phyloP scores from a whole-genome alignment of 1,140 invertebrate species.

The Nixonia krombeini region DNA sequence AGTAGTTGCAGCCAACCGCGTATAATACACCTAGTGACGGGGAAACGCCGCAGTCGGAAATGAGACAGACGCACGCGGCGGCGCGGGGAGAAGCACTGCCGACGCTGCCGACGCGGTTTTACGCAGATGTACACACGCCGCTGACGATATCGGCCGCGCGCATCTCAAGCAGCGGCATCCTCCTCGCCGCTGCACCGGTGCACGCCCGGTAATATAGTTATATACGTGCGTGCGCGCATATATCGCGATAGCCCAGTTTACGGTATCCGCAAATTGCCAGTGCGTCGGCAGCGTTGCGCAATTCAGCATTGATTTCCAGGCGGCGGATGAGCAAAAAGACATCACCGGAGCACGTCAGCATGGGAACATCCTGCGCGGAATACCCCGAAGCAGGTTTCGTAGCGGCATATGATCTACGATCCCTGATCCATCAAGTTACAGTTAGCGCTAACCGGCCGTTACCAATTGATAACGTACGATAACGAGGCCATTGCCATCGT shows the following conservation, averaged over 20 bases:
- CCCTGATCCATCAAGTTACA: constrained; percentile 63
- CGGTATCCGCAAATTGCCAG: constrained; percentile 51
- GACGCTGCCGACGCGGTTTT: constrained; percentile 4
- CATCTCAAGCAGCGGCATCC: constrained; percentile 36
- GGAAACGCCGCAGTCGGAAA: too few relatives aligned
- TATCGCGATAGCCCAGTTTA: constrained; percentile 49
- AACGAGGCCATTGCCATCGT: constrained; percentile 54
- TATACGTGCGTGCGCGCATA: constrained; percentile 7
- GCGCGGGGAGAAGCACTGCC: constrained; percentile 7
- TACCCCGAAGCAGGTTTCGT: constrained; percentile 50
- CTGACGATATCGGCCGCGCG: constrained; percentile 7
- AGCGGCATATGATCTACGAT: constrained; percentile 56
- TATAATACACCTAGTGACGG: too few relatives aligned
- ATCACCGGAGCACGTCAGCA: constrained; percentile 41
- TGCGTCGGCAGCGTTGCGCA: constrained; percentile 23
- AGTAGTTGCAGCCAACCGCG: too few relatives aligned
- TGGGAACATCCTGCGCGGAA: constrained; percentile 58
- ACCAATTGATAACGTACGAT: constrained; percentile 61
- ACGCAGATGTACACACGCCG: constrained; percentile 4
- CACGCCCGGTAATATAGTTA: constrained; percentile 10
- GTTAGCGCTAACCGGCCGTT: constrained; percentile 59
- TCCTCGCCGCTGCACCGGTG: too few relatives aligned
- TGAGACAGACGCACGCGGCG: constrained; percentile 14
- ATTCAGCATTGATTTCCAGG: constrained; percentile 57
- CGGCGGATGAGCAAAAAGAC: constrained; percentile 35